Evolutionary conservation across 2,888 invertebrate species (phyloP).

Genomic region (Drosophila histrio): DNA sequence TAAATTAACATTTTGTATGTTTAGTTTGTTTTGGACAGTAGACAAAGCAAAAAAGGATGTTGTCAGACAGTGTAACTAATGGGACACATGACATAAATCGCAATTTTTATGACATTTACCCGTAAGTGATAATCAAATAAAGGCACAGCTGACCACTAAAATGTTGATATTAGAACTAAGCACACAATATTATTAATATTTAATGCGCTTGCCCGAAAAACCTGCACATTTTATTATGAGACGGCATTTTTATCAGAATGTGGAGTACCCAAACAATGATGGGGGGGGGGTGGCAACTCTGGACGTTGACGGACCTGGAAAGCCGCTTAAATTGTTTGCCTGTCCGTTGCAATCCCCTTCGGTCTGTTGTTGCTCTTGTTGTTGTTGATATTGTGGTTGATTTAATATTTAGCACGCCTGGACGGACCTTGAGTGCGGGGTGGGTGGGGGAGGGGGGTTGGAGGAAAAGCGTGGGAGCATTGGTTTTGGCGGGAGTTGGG

Average conservation of each 20-base stretch:
- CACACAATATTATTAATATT: conserved; percentile 75
- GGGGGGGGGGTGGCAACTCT: conserved; percentile 1
- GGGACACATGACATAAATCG: conserved; percentile 36
- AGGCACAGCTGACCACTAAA: conserved; percentile 33
- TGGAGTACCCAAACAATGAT: conserved; percentile 32
- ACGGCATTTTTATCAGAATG: conserved; percentile 48
- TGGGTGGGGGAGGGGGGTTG: not conserved
- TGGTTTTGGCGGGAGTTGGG: no score
- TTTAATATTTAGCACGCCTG: conserved; percentile 78
- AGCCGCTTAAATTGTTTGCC: conserved; percentile 72
- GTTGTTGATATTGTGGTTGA: conserved; percentile 54
- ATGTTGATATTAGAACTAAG: conserved; percentile 68
- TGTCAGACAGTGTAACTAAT: conserved; percentile 20
- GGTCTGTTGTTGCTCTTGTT: not conserved
- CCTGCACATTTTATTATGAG: conserved; percentile 57
- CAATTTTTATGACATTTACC: conserved; percentile 44
- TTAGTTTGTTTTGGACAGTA: not conserved
- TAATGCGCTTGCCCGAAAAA: conserved; percentile 62
- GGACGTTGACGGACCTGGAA: conserved; percentile 68
- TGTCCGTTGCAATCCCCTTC: conserved; percentile 17
- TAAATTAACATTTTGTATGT: not conserved
- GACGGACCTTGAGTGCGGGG: conserved; percentile 30
- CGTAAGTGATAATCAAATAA: conserved; percentile 59
- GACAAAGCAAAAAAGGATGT: not conserved
- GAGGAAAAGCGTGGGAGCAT: no score